Conservation (phyloP, 2,113 vertebrate genomes). For the Peucedramus taeniatus region DNA sequence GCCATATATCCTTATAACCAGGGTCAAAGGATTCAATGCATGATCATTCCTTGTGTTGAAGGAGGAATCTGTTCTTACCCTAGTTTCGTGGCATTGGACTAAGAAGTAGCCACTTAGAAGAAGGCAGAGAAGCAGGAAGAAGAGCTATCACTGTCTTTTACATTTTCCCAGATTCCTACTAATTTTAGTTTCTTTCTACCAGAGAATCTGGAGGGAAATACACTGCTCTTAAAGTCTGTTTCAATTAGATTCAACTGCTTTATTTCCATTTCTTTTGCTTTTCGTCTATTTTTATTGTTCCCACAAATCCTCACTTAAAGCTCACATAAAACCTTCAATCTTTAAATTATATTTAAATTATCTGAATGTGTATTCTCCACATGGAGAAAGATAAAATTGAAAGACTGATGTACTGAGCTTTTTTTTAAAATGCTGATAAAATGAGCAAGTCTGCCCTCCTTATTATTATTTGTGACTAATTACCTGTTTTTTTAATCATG, state of each 20-base stretch:
- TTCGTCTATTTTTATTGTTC: neutral
- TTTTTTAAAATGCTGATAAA: neutral
- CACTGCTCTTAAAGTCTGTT: neutral
- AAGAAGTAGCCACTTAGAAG: neutral
- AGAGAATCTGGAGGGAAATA: neutral
- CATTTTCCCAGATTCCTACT: neutral
- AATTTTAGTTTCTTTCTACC: neutral
- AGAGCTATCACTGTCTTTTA: neutral
- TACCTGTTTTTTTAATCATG: neutral
- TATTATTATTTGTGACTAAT: neutral
- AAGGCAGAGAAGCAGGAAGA: neutral
- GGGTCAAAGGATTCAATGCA: neutral
- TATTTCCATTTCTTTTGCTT: neutral
- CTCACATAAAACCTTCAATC: neutral
- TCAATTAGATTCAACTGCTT: neutral
- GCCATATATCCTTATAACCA: neutral
- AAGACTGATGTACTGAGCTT: neutral
- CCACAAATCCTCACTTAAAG: neutral
- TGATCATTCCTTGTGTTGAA: accelerated
- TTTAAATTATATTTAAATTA: neutral
- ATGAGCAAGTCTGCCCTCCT: neutral
- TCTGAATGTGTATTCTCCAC: neutral
- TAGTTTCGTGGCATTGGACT: neutral
- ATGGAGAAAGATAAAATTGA: neutral
- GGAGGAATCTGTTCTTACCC: neutral